These are phyloP conservation scores for Notiomystis cincta DNA, from an alignment of 2,113 vertebrate genomes.

Conservation along the genomic window DNA sequence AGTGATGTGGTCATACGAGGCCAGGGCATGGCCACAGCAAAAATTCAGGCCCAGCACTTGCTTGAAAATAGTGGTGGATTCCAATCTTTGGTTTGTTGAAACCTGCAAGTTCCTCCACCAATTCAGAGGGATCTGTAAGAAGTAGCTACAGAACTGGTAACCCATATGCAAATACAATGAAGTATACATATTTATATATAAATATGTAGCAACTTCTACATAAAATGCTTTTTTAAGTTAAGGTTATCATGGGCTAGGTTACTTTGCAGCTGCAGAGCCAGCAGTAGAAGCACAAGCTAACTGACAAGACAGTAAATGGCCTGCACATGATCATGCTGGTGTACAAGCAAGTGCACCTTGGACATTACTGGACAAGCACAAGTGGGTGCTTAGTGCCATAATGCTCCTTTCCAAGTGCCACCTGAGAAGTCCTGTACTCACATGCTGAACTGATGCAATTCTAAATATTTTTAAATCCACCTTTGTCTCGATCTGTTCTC, in stretches of 20 bases:
- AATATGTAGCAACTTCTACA: not conserved
- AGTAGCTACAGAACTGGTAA: not conserved
- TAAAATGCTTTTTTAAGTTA: not conserved
- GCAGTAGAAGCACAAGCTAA: not conserved
- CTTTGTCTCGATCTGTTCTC: not conserved
- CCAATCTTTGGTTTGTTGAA: not conserved
- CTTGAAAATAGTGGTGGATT: not conserved
- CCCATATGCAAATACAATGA: not conserved
- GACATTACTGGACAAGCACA: not conserved
- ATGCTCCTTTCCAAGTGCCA: not conserved
- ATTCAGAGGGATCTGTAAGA: not conserved
- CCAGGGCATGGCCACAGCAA: not conserved
- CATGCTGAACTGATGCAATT: not conserved
- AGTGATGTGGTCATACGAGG: fast-evolving
- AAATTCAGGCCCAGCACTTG: not conserved
- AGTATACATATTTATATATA: not conserved
- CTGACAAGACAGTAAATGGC: not conserved
- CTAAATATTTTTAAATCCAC: not conserved
- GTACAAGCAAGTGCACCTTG: not conserved
- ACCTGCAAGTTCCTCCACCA: not conserved
- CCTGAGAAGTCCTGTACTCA: not conserved
- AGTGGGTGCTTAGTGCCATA: not conserved
- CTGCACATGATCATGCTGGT: not conserved
- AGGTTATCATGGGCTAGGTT: not conserved
- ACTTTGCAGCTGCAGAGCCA: not conserved